Percentiles rank a stretch among this genome's conserved stretches.
Conservation (phyloP, 2,113 vertebrate genomes). For the Junco hyemalis region DNA sequence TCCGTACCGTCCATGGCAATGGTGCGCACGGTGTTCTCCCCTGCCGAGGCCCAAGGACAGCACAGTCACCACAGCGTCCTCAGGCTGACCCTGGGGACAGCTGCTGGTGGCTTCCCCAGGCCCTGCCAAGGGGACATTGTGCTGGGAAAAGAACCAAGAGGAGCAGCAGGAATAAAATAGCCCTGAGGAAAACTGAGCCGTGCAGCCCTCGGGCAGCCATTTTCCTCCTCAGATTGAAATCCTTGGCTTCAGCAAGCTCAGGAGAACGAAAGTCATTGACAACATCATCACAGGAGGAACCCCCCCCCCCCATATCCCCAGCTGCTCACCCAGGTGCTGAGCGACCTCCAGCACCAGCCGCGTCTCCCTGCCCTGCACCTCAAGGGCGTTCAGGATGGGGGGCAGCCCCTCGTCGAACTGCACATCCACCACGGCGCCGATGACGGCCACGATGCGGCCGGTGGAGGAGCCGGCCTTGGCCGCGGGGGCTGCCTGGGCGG, state of each 20-base stretch:
- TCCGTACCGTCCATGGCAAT: constrained; percentile 99
- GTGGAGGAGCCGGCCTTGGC: constrained; percentile 58
- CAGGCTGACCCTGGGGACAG: neutral
- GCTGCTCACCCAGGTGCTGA: constrained; percentile 90
- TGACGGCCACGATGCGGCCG: constrained; percentile 94
- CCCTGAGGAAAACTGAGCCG: fast-evolving
- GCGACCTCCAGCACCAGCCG: constrained; percentile 96
- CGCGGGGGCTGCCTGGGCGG: constrained; percentile 80
- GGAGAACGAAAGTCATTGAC: constrained; percentile 84
- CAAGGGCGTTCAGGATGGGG: constrained; percentile 94
- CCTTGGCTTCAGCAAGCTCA: constrained; percentile 81
- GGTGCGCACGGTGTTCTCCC: constrained; percentile 94
- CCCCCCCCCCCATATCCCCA: neutral
- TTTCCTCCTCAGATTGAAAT: constrained; percentile 70
- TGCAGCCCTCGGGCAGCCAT: neutral
- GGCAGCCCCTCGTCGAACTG: constrained; percentile 96
- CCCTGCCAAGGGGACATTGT: neutral
- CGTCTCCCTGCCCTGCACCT: constrained; percentile 87
- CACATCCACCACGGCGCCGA: constrained; percentile 96
- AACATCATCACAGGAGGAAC: constrained; percentile 76
- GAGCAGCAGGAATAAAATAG: neutral
- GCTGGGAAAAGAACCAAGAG: neutral
- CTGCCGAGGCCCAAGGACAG: constrained; percentile 60
- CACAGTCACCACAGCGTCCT: neutral
- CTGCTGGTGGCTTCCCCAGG: neutral